phyloP scores from a whole-genome alignment of 2,888 invertebrate genomes.

The Alviniconcha strummeri region DNA sequence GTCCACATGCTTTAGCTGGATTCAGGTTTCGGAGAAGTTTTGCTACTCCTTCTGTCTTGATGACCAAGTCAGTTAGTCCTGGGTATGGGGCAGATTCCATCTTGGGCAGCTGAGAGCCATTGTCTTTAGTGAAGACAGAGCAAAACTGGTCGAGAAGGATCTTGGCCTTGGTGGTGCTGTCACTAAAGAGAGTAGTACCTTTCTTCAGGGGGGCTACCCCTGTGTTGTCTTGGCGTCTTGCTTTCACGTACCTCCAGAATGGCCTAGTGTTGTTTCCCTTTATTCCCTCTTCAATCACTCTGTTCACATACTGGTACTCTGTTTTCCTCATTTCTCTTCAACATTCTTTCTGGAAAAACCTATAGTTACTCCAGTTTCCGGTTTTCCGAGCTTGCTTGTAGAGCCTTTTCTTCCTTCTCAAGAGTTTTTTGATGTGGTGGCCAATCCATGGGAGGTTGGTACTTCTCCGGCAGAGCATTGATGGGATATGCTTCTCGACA shows the following conservation, averaged over 20 bases:
- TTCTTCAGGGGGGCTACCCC: not conserved
- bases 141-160: not conserved
- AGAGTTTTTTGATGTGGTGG: not conserved
- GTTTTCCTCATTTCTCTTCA: not conserved
- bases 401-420: not conserved
- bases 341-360: not conserved
- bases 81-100: not conserved
- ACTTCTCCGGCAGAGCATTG: not conserved
- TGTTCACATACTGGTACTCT: too few relatives aligned
- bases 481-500: not conserved
- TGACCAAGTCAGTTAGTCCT: not conserved
- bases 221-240: not conserved
- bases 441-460: not conserved
- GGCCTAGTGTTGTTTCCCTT: not conserved
- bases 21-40: not conserved
- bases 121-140: not conserved
- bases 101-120: not conserved
- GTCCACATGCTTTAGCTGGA: not conserved
- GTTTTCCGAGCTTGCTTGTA: not conserved
- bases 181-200: not conserved
- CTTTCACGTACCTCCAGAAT: not conserved
- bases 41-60: not conserved
- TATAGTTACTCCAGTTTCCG: not conserved
- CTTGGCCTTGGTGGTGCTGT: not conserved
- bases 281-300: not conserved